Evolutionary conservation across 2,113 vertebrate genomes (phyloP), one percentile per base, ranked within the genome.

Genomic region (Nerophis ophidion): DNA sequence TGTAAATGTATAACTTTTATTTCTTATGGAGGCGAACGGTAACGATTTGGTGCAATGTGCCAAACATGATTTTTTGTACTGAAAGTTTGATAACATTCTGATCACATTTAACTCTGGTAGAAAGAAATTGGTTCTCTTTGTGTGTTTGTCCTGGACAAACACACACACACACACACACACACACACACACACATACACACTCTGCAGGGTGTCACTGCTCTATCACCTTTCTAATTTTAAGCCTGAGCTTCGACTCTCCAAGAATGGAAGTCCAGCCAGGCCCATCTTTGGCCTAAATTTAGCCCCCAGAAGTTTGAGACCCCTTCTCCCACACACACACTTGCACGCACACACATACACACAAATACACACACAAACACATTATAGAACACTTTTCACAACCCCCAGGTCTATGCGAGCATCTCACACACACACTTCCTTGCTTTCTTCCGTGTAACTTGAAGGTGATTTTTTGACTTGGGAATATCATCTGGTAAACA

Each of bases 201-300:
- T n/a, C n/a, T n/a, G n/a, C n/a, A 10, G 68, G 74, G 69, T 72
- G 80, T 82, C 90, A 88, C 83, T 84, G 80, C 80, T 85, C 84
- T 87, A 82, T 70, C 89, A 89, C 86, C 82, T 86, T 83, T 89
- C 93, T 94, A 94, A 93, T 93, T 92, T 91, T 95, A 94, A 91
- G 78, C 83, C 76, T 55, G 73, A 68, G 77, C 74, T 64, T 70
- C 62, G 70, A 66, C 87, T 84, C 74, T 87, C 94, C 93, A 90
- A 93, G 93, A 93, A 95, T 93, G 93, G 93, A 93, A 92, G 90
- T 93, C 80, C 87, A 80, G 87, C 84, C 90, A 84, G 89, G 81
- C 88, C 89, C 86, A 90, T 89, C 75, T 87, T 66, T 68, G 81
- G 81, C 79, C 91, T 96, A 96, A 93, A 92, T 89, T 93, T 96